A percentile compares a stretch with the other conserved stretches of the same genome.
Evolutionary conservation across 2,888 invertebrate species (phyloP).

Genomic region (Ypsolopha sequella): DNA sequence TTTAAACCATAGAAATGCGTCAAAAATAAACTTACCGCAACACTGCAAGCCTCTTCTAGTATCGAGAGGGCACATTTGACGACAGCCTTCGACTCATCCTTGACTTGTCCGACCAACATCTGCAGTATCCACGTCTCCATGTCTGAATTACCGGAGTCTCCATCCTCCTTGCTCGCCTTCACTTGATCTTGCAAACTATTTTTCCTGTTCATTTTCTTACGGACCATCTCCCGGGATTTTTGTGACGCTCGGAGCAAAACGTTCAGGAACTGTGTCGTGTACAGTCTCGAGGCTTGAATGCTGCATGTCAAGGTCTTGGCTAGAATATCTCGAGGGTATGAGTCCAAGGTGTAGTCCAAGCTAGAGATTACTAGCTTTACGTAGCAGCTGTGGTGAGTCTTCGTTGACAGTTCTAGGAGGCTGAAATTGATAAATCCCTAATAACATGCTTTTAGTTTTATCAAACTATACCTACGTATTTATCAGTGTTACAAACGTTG

Average conservation of each 20-base stretch:
- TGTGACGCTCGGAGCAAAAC: conserved; percentile 83
- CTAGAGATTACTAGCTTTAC: conserved; percentile 94
- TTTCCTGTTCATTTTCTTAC: conserved; percentile 54
- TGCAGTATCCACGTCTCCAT: conserved; percentile 91
- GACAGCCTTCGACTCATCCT: conserved; percentile 85
- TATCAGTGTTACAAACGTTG: neutral
- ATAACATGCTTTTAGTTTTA: conserved; percentile 5
- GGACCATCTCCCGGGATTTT: conserved; percentile 50
- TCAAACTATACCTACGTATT: too few species aligned
- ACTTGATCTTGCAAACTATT: conserved; percentile 36
- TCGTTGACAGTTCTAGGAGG: conserved; percentile 82
- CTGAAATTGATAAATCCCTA: conserved; percentile 48
- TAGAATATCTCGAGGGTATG: conserved; percentile 76
- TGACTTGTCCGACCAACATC: conserved; percentile 85
- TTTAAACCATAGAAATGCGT: neutral
- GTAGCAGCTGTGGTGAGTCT: conserved; percentile 91
- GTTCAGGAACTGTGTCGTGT: conserved; percentile 92
- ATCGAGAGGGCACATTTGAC: conserved; percentile 84
- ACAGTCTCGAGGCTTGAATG: conserved; percentile 74
- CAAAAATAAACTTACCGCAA: conserved; percentile 71
- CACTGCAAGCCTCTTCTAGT: conserved; percentile 94
- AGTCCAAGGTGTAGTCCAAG: conserved; percentile 86
- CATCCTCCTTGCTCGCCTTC: conserved; percentile 33
- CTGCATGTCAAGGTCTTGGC: conserved; percentile 70
- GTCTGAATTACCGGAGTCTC: conserved; percentile 50